phyloP scores from a whole-genome alignment of 2,888 invertebrate species.

The Lymantria dispar region DNA sequence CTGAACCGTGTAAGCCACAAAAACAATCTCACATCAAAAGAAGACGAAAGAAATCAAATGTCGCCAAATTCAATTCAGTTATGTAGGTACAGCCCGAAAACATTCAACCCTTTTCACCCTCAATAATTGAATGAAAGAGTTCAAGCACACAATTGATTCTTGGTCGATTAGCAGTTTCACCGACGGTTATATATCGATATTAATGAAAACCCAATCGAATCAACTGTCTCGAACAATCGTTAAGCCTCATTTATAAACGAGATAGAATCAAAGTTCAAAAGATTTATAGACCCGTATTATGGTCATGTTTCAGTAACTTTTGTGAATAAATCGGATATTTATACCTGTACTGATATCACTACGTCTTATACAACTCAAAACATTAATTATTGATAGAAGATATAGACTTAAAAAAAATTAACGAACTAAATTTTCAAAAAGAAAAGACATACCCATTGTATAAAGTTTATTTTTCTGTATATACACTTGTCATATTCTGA shows the following conservation, averaged over 20 bases:
- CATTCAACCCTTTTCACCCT: slow-evolving; percentile 13
- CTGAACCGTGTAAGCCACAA: background rate
- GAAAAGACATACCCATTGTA: too few relatives aligned
- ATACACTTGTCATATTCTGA: too few relatives aligned
- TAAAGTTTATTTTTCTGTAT: too few relatives aligned
- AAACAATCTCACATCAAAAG: slow-evolving; percentile 2
- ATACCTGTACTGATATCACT: too few relatives aligned
- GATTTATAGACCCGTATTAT: too few relatives aligned
- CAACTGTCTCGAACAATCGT: background rate
- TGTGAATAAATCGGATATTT: too few relatives aligned
- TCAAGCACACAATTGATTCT: slow-evolving; percentile 10
- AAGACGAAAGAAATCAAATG: slow-evolving; percentile 4
- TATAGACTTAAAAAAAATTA: too few relatives aligned
- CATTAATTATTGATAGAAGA: too few relatives aligned
- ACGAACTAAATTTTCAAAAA: too few relatives aligned
- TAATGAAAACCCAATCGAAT: background rate
- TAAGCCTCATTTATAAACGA: background rate
- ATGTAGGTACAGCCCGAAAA: slow-evolving; percentile 4
- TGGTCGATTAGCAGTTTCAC: slow-evolving; percentile 8
- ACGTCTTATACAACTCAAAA: too few relatives aligned
- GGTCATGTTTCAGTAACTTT: too few relatives aligned
- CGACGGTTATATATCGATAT: slow-evolving; percentile 3
- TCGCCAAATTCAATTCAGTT: slow-evolving; percentile 10
- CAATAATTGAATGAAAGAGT: slow-evolving; percentile 12
- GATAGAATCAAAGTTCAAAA: background rate